phyloP scores from a whole-genome alignment of 2,888 invertebrate genomes.

The Hydropsyche betteni region DNA sequence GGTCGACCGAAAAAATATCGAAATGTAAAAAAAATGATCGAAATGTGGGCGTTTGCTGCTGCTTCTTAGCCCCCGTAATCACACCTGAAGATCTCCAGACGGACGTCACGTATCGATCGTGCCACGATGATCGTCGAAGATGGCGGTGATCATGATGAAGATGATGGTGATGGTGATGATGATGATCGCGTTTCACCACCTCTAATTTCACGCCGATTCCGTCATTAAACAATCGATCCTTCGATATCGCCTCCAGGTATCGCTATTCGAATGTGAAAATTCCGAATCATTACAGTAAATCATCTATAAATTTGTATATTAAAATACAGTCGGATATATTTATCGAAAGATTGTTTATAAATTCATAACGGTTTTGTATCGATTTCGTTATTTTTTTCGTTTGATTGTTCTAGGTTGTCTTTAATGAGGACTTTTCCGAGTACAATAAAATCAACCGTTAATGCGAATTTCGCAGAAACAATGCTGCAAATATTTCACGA shows the following conservation, averaged over 20 bases:
- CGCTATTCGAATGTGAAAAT: neutral
- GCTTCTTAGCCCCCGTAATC: conserved; percentile 19
- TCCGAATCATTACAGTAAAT: too few species aligned
- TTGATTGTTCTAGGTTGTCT: too few species aligned
- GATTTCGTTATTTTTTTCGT: too few species aligned
- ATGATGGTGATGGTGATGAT: conserved; percentile 24
- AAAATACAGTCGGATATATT: too few species aligned
- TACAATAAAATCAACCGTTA: too few species aligned
- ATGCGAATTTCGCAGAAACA: too few species aligned
- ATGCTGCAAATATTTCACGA: too few species aligned
- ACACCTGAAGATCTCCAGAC: neutral
- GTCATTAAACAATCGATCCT: conserved; percentile 21
- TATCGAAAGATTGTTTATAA: too few species aligned
- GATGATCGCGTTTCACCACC: conserved; percentile 43
- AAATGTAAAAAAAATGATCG: neutral
- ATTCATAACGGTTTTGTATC: too few species aligned
- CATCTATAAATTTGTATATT: too few species aligned
- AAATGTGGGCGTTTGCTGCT: conserved; percentile 37
- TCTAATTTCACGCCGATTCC: conserved; percentile 41
- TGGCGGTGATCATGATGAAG: neutral
- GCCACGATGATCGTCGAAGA: neutral
- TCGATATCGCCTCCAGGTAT: neutral
- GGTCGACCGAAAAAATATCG: too few species aligned
- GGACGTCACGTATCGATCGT: neutral
- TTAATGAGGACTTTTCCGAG: too few species aligned